phyloP scores from a whole-genome alignment of 2,888 invertebrate genomes.

The Bellardia pandia region DNA sequence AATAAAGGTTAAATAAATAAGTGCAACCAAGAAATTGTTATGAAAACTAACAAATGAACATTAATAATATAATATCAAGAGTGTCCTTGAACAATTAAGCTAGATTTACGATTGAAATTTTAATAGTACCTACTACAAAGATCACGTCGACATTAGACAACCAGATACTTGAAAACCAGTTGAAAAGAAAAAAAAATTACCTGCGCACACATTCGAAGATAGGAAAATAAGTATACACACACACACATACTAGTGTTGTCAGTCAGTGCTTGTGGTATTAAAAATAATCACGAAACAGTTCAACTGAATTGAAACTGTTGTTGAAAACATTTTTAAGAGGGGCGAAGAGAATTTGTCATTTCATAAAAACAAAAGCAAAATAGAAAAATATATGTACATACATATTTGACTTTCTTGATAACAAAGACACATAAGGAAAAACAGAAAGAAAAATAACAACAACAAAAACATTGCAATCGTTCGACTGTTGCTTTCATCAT shows the following conservation, averaged over 20 bases:
- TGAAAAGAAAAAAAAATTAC: slow-evolving; percentile 62
- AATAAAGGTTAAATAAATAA: not conserved
- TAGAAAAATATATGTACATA: slow-evolving; percentile 4
- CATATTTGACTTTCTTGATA: slow-evolving; percentile 54
- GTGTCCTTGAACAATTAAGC: slow-evolving; percentile 71
- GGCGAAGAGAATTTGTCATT: slow-evolving; percentile 29
- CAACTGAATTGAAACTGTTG: not conserved
- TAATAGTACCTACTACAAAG: slow-evolving; percentile 45
- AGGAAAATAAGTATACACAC: slow-evolving; percentile 23
- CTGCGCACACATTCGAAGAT: slow-evolving; percentile 29
- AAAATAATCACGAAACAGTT: slow-evolving; percentile 26
- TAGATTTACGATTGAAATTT: too few relatives aligned
- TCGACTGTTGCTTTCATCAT: slow-evolving; percentile 68
- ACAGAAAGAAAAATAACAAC: slow-evolving; percentile 26
- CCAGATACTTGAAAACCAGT: slow-evolving; percentile 64
- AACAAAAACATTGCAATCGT: slow-evolving; percentile 55
- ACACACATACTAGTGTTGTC: not conserved
- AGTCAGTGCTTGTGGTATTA: slow-evolving; percentile 17
- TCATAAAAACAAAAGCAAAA: slow-evolving; percentile 31
- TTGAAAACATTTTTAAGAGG: slow-evolving; percentile 20
- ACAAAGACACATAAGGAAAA: slow-evolving; percentile 47
- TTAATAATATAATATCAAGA: slow-evolving; percentile 29
- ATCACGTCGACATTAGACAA: slow-evolving; percentile 70
- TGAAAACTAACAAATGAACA: slow-evolving; percentile 21
- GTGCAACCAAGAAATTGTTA: slow-evolving; percentile 8